phyloP scores from a whole-genome alignment of 2,113 vertebrate species.

The Laticauda laticaudata region DNA sequence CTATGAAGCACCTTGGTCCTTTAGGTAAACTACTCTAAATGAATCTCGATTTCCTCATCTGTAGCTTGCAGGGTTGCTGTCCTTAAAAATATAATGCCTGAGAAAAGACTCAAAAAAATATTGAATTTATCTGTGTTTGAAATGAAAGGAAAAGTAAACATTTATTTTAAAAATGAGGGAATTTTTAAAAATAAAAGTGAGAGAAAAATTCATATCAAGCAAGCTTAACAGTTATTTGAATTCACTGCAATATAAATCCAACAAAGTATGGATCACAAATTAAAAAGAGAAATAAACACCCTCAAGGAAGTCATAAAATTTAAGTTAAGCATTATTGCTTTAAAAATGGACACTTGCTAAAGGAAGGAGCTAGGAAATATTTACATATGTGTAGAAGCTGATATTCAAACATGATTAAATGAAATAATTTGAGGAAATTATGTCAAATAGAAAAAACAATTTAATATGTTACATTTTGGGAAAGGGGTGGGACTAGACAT shows the following conservation, averaged over 20 bases:
- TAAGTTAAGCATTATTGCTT: not conserved
- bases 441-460: not conserved
- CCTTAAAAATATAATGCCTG: not conserved
- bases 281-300: not conserved
- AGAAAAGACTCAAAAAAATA: not conserved
- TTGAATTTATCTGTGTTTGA: not conserved
- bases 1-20: not conserved
- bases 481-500: not conserved
- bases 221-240: not conserved
- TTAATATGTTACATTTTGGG: not conserved
- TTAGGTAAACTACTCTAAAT: not conserved
- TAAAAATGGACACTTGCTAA: not conserved
- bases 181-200: not conserved
- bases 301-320: not conserved
- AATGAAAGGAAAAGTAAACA: not conserved
- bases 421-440: not conserved
- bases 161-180: not conserved
- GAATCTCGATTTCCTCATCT: not conserved
- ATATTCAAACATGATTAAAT: not conserved
- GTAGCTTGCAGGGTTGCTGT: not conserved
- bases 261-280: not conserved
- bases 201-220: not conserved
- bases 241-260: not conserved
- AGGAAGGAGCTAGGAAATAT: not conserved
- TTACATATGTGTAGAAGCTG: not conserved